These are phyloP conservation scores for Watsonalla cultraria DNA, from an alignment of 2,888 invertebrate species.

Conservation along the genomic window DNA sequence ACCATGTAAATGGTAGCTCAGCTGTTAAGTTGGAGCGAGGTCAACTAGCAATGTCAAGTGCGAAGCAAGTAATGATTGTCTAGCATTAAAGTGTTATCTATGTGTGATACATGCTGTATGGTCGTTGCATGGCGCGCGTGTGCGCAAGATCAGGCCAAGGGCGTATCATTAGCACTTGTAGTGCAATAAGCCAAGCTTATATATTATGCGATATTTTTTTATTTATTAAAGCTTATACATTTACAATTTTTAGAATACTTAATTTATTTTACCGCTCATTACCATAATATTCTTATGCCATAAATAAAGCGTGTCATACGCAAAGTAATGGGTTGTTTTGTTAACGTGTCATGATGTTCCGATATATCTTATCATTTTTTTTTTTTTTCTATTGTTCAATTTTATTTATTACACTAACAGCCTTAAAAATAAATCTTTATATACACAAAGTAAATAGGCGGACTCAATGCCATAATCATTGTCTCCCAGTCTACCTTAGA, in stretches of 20 bases:
- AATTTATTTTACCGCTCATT: not conserved
- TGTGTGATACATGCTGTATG: conserved; percentile 9
- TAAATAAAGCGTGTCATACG: not conserved
- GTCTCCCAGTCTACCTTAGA: no score
- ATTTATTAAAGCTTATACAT: not conserved
- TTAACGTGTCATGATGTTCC: not conserved
- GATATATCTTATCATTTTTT: not conserved
- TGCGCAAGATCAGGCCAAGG: conserved; percentile 53
- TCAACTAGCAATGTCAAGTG: not conserved
- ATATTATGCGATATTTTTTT: not conserved
- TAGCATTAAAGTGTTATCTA: not conserved
- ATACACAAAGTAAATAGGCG: no score
- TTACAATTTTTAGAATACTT: not conserved
- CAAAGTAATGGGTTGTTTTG: not conserved
- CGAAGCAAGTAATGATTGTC: not conserved
- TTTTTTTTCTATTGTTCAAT: no score
- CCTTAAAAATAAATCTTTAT: no score
- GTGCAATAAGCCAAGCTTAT: not conserved
- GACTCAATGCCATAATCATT: no score
- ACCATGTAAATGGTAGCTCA: no score
- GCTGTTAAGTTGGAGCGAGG: not conserved
- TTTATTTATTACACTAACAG: no score
- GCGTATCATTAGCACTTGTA: conserved; percentile 18
- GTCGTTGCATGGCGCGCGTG: conserved; percentile 23
- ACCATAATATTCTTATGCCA: not conserved